Conservation (phyloP, 92 coral and sea anemone genomes). For the Palythoa grandiflora region DNA sequence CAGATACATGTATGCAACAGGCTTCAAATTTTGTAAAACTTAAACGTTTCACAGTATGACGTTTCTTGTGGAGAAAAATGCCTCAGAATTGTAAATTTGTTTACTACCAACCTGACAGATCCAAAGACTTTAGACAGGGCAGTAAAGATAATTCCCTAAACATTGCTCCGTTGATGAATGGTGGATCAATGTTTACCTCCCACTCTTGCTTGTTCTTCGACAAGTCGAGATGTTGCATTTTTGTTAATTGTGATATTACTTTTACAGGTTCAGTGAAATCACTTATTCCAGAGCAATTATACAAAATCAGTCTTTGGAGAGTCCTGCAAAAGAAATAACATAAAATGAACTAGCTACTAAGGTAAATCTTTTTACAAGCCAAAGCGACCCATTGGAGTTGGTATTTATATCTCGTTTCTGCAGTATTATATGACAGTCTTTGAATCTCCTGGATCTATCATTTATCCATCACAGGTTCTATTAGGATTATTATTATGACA, state of each 20-base stretch:
- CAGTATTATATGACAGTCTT: no score
- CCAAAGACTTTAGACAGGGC: slow-evolving; percentile 64
- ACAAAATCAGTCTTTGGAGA: slow-evolving; percentile 72
- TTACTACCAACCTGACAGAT: slow-evolving; percentile 64
- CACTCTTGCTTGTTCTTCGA: slow-evolving; percentile 77
- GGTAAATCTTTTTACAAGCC: neutral
- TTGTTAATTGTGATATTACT: slow-evolving; percentile 58
- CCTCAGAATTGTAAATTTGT: neutral
- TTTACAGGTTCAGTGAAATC: slow-evolving; percentile 49
- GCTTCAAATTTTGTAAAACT: no score
- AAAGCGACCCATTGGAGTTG: neutral
- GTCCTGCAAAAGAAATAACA: slow-evolving; percentile 47
- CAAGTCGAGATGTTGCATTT: slow-evolving; percentile 80
- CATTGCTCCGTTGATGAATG: slow-evolving; percentile 60
- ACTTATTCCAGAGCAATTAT: slow-evolving; percentile 73
- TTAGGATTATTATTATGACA: no score
- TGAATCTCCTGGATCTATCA: no score
- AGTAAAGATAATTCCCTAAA: slow-evolving; percentile 51
- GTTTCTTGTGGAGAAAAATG: no score
- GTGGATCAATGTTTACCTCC: slow-evolving; percentile 58
- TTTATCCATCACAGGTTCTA: no score
- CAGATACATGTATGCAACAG: no score
- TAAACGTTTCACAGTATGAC: no score
- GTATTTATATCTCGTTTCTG: no score
- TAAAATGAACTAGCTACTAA: neutral